These are phyloP conservation scores for Steinernema carpocapsae DNA, from an alignment of 2,888 invertebrate genomes.

Conservation along the genomic window DNA sequence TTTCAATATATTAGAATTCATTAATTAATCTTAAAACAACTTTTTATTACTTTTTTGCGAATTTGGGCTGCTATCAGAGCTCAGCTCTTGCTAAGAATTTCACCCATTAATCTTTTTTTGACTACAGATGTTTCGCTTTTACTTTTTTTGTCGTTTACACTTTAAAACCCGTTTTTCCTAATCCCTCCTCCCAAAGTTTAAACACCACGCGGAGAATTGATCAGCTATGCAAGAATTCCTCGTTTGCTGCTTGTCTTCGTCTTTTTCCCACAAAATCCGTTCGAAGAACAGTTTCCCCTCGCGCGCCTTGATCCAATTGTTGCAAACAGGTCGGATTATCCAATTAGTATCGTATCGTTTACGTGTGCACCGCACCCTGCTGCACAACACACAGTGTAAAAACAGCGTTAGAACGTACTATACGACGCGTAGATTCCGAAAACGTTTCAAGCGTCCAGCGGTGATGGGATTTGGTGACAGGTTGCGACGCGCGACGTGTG, in stretches of 20 bases:
- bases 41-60: too few species aligned
- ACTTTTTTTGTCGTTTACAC: neutral
- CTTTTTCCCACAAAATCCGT: neutral
- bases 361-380: neutral
- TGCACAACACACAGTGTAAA: conserved; percentile 28
- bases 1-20: too few species aligned
- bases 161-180: neutral
- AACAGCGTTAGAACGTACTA: conserved; percentile 10
- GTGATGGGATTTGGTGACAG: neutral
- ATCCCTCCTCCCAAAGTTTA: neutral
- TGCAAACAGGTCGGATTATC: conserved; percentile 32
- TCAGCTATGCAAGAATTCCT: too few species aligned
- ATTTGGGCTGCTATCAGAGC: too few species aligned
- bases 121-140: too few species aligned
- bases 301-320: neutral
- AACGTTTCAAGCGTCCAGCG: conserved; percentile 10
- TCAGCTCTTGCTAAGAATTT: too few species aligned
- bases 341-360: conserved; percentile 19
- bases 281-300: neutral
- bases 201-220: neutral
- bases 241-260: neutral
- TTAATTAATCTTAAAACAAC: too few species aligned
- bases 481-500: conserved; percentile 19
- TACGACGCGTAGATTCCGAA: conserved; percentile 7
- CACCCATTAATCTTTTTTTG: too few species aligned